Evolutionary conservation across 1,140 invertebrate species (phyloP), one percentile per base, ranked within the genome.

Genomic region (Halesus radiatus): DNA sequence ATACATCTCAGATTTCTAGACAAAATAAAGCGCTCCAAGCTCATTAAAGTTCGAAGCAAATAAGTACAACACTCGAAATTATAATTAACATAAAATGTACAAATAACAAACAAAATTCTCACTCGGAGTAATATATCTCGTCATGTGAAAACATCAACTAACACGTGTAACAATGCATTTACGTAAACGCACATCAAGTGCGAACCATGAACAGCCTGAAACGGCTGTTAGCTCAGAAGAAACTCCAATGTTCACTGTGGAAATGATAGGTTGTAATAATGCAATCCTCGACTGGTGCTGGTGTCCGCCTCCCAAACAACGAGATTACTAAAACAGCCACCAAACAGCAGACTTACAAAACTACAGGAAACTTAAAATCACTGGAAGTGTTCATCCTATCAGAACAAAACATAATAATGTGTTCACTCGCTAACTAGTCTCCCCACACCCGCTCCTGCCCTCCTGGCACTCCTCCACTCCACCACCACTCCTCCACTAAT

Each of bases 1-100:
- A 29, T 29, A 72, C 68, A 22, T 50, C 68, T 72, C 68, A 20
- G 50, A 52, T 26, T 52, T 52, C 1, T 16, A 32, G 18, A 18
- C 22, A 53, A 29, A 45, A 29, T 53, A 74, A 74, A 74, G 73
- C 73, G 5, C 74, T 76, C 6, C 29, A 16, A 54, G 23, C 13
- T 74, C 72, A 72, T 53, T 76, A 76, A 20, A 64, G 74, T 22
- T 62, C 58, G 16, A 64, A 76, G 56, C 60, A 64, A 76, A 76
- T 76, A 76, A 76, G 74, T 76, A 76, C 74, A 64, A 62, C 74
- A 62, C 74, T 76, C 29, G 4, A 76, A 23, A 32, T 37, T 72
- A 72, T 52, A 72, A 72, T 72, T 54, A 72, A 72, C 45, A 72
- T 72, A 72, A 53, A 52, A 72, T 72, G 68, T 72, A 76, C 58